Percentiles rank a stretch among this genome's conserved stretches.
Conservation (phyloP, 1,140 invertebrate species). For the Dinoponera quadriceps region DNA sequence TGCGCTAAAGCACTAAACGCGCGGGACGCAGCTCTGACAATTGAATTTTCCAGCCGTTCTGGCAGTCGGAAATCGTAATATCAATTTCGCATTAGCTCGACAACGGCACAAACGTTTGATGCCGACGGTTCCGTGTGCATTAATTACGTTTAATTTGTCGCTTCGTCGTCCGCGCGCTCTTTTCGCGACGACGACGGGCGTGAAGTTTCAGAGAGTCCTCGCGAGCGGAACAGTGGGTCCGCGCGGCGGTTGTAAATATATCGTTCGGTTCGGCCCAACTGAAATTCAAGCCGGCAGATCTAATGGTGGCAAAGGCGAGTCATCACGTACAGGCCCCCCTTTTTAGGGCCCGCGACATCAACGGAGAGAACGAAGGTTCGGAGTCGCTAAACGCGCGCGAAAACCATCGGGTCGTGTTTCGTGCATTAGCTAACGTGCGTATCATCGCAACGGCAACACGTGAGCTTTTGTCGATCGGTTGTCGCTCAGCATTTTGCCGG, state of each 20-base stretch:
- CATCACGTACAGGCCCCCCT: constrained; percentile 77
- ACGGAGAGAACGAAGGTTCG: constrained; percentile 53
- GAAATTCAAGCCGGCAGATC: constrained; percentile 83
- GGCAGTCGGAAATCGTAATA: not conserved
- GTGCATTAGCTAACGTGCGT: constrained; percentile 76
- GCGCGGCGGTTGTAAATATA: constrained; percentile 7
- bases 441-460: constrained; percentile 66
- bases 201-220: constrained; percentile 23
- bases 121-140: not conserved
- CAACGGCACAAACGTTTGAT: not conserved
- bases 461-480: constrained; percentile 21
- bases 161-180: constrained; percentile 31
- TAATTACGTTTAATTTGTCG: constrained; percentile 59
- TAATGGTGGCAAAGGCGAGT: constrained; percentile 81
- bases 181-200: constrained; percentile 1
- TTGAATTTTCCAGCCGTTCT: constrained; percentile 11
- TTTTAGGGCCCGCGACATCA: constrained; percentile 40
- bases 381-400: constrained; percentile 61
- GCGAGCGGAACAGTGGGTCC: constrained; percentile 35
- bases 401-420: constrained; percentile 64
- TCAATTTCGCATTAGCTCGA: not conserved
- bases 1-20: too few relatives aligned
- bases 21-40: not conserved
- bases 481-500: not conserved
- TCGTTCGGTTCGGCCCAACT: constrained; percentile 72